These are phyloP conservation scores for Sarcophaga rosellei DNA, from an alignment of 2,888 invertebrate genomes.

Conservation along the genomic window DNA sequence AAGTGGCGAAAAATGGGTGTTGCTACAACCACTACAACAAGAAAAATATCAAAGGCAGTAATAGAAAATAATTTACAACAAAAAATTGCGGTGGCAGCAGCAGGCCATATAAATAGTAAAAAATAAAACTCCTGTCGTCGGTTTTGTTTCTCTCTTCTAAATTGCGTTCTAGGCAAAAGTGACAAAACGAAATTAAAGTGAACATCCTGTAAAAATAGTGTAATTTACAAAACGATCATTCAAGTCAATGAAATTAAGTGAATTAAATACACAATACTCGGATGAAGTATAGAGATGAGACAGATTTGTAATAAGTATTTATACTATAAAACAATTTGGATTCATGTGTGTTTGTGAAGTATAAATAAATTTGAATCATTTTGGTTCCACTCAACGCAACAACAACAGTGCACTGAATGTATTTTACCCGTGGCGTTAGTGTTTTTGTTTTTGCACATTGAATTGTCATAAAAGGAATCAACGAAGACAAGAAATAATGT, in stretches of 20 bases:
- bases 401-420: too few species aligned
- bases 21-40: constrained; percentile 55
- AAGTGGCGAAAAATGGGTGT: constrained; percentile 64
- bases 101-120: neutral
- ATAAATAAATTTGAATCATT: too few species aligned
- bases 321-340: too few species aligned
- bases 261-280: too few species aligned
- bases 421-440: neutral
- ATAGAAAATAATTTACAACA: constrained; percentile 14
- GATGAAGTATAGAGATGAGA: too few species aligned
- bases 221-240: neutral
- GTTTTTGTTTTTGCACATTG: neutral
- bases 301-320: too few species aligned
- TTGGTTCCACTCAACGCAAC: too few species aligned
- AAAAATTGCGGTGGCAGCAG: neutral
- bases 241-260: neutral
- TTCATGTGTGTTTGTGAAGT: too few species aligned
- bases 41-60: constrained; percentile 23
- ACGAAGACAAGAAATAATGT: neutral
- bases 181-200: neutral
- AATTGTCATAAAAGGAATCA: constrained; percentile 1
- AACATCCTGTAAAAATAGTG: too few species aligned
- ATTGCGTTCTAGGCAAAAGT: constrained; percentile 34
- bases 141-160: neutral
- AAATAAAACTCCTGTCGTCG: constrained; percentile 5